These are phyloP conservation scores for Magallana gigas DNA, from an alignment of 1,140 invertebrate species.

Conservation along the genomic window DNA sequence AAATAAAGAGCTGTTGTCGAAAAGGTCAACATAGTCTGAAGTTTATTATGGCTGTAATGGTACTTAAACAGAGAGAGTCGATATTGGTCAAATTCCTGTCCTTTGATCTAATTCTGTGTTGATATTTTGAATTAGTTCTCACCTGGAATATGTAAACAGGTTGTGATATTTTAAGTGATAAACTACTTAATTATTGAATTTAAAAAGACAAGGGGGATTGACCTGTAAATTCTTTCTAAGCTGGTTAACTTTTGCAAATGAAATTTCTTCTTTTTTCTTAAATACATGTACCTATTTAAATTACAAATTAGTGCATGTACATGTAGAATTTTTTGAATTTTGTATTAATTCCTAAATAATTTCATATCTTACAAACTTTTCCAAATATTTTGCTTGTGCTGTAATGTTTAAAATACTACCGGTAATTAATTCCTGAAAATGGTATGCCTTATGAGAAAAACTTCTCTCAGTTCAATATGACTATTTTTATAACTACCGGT, in stretches of 20 bases:
- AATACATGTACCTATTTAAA: background rate
- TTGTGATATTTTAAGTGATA: background rate
- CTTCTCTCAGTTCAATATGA: background rate
- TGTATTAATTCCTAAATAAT: no score
- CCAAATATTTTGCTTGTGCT: no score
- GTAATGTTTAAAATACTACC: no score
- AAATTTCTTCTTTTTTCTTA: background rate
- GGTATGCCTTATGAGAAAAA: background rate
- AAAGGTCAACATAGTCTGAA: background rate
- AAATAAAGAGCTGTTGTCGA: background rate
- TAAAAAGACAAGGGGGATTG: background rate
- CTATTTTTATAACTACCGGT: background rate
- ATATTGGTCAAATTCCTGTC: background rate
- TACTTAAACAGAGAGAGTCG: background rate
- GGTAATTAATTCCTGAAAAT: no score
- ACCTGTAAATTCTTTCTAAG: background rate
- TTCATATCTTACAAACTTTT: no score
- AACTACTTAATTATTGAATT: background rate
- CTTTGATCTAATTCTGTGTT: constrained; percentile 27
- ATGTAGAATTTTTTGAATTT: no score
- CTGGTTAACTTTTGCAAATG: no score
- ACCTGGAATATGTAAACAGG: background rate
- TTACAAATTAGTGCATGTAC: no score
- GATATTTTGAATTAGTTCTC: constrained; percentile 18
- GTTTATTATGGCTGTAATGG: background rate